Evolutionary conservation across 2,888 invertebrate genomes (phyloP).

Genomic region (Scotopteryx bipunctaria): DNA sequence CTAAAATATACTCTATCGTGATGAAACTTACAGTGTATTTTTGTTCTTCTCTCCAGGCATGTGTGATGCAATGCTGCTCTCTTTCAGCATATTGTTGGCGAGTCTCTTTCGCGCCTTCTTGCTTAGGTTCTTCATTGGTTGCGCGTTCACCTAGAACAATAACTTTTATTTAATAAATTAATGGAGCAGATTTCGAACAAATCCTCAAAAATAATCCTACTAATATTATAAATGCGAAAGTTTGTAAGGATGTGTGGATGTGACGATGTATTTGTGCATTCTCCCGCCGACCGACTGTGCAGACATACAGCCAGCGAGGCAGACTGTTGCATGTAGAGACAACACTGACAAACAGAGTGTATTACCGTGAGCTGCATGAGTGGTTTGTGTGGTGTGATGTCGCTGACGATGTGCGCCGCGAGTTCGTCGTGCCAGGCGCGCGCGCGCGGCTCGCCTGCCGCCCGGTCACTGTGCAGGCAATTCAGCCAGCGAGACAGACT

Average conservation of each 20-base stretch:
- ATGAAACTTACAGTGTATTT: slow-evolving; percentile 48
- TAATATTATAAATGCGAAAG: no score
- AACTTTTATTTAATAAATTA: background rate
- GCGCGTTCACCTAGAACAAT: slow-evolving; percentile 59
- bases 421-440: slow-evolving; percentile 60
- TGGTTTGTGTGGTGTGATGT: slow-evolving; percentile 56
- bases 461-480: slow-evolving; percentile 46
- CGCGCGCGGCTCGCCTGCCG: slow-evolving; percentile 39
- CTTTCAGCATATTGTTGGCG: slow-evolving; percentile 60
- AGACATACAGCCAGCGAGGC: no score
- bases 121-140: slow-evolving; percentile 66
- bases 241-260: no score
- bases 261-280: no score
- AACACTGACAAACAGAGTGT: no score
- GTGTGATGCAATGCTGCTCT: slow-evolving; percentile 62
- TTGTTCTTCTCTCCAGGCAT: slow-evolving; percentile 66
- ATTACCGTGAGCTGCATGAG: slow-evolving; percentile 64
- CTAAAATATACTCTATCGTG: no score
- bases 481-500: slow-evolving; percentile 57
- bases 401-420: slow-evolving; percentile 50
- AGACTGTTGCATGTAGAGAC: no score
- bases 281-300: no score
- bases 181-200: background rate
- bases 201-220: no score
- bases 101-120: slow-evolving; percentile 71